Base-by-base conservation (phyloP, 2,888 invertebrate genomes). In the Pelosia muscerda region DNA sequence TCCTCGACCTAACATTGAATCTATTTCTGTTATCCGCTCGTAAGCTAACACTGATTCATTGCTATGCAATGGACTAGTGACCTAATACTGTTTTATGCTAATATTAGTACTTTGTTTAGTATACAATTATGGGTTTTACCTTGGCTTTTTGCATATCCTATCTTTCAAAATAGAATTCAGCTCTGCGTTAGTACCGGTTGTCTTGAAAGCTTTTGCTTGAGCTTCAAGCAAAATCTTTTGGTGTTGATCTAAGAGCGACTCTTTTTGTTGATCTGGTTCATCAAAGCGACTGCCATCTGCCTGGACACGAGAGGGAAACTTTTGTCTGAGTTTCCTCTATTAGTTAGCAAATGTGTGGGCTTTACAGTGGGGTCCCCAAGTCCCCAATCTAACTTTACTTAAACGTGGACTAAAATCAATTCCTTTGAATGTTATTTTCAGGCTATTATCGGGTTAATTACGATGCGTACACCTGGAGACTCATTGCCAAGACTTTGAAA, bases 401-500 rank as follows among this genome's bases (percentile, higher is more conserved):
- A n/a, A n/a, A n/a, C n/a, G n/a, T n/a, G n/a, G n/a, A n/a, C n/a
- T n/a, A n/a, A n/a, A n/a, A n/a, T n/a, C 38, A 13, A 38, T 38
- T 6, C 11, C 13, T 38, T 8, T 49, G 3, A 59, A 10, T 25
- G 15, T 38, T 10, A 23, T 34, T 88, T 90, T 28, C 86, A 96
- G 96, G 96, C 10, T 96, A 94, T 75, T 96, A 96, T 75, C 90
- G 96, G 55, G 96, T 96, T 0, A 96, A 96, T 78, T 96, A 96
- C 69, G 95, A 96, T 31, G 58, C 74, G 0, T 78, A 84, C 0
- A 95, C 95, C 13, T 96, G 96, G 96, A 81, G 82, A 15, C 82
- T 93, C 0, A 95, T 96, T 25, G 95, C 95, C 0, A 81, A 89
- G 2, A 91, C 92, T 13, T 85, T 96, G 49, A 91, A 88, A 38